Conservation (phyloP, 2,113 vertebrate genomes). For the Centrocercus urophasianus region DNA sequence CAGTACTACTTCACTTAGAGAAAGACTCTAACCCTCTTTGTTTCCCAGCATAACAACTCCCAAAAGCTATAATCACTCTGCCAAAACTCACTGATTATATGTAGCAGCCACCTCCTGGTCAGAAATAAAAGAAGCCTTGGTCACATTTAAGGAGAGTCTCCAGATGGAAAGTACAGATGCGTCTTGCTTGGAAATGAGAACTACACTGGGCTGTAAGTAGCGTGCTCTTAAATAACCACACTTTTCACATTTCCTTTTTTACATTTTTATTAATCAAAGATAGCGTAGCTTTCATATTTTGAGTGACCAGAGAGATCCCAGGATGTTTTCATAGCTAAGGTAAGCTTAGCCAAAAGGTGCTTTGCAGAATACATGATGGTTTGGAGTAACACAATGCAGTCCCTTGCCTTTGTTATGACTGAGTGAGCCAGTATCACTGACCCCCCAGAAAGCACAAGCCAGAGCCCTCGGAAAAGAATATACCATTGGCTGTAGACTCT, state of each 20-base stretch:
- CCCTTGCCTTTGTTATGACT: neutral
- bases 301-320: neutral
- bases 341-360: neutral
- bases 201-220: neutral
- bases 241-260: neutral
- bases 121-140: neutral
- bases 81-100: neutral
- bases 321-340: neutral
- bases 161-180: accelerated
- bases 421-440: neutral
- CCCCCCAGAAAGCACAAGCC: neutral
- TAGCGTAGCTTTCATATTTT: accelerated
- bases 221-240: neutral
- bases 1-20: neutral
- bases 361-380: neutral
- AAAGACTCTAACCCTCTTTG: neutral
- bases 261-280: constrained; percentile 68
- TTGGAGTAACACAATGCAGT: neutral
- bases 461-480: neutral
- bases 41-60: neutral
- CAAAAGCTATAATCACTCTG: neutral
- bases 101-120: neutral
- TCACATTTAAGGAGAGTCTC: neutral
- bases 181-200: accelerated
- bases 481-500: neutral